Conservation (phyloP, 2,113 vertebrate species). For the Bos javanicus region DNA sequence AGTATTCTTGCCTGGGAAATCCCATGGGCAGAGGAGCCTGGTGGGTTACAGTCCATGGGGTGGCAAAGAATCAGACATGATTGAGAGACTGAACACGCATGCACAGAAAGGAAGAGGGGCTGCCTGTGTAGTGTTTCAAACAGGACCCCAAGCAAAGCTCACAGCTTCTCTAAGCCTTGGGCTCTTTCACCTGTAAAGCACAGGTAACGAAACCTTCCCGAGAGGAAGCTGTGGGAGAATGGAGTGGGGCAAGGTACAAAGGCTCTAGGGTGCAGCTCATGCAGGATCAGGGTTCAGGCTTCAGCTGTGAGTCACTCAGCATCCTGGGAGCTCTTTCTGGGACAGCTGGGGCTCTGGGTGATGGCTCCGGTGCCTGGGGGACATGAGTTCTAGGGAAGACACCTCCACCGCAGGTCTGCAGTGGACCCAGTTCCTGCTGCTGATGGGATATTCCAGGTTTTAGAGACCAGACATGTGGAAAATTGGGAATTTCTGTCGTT, state of each 20-base stretch:
- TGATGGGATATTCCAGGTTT: not conserved
- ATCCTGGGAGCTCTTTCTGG: not conserved
- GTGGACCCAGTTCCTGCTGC: not conserved
- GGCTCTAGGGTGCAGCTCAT: accelerated
- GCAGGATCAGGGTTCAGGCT: not conserved
- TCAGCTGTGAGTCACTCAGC: not conserved
- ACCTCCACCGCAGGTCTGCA: accelerated
- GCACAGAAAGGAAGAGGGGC: not conserved
- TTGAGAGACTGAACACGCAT: not conserved
- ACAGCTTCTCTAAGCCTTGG: not conserved
- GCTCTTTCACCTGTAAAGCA: not conserved
- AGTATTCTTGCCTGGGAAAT: not conserved
- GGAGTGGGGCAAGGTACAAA: accelerated
- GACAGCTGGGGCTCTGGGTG: not conserved
- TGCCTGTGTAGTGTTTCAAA: not conserved
- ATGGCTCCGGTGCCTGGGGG: accelerated
- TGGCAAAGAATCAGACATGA: not conserved
- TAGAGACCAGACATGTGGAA: not conserved
- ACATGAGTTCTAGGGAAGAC: not conserved
- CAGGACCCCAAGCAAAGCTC: not conserved
- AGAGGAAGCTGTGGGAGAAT: not conserved
- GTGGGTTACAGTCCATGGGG: not conserved
- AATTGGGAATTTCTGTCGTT: not conserved
- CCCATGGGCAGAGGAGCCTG: not conserved
- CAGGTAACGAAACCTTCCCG: not conserved